Evolutionary conservation across 92 coral and sea anemone species (phyloP).

Genomic region (Diadumene lineata): DNA sequence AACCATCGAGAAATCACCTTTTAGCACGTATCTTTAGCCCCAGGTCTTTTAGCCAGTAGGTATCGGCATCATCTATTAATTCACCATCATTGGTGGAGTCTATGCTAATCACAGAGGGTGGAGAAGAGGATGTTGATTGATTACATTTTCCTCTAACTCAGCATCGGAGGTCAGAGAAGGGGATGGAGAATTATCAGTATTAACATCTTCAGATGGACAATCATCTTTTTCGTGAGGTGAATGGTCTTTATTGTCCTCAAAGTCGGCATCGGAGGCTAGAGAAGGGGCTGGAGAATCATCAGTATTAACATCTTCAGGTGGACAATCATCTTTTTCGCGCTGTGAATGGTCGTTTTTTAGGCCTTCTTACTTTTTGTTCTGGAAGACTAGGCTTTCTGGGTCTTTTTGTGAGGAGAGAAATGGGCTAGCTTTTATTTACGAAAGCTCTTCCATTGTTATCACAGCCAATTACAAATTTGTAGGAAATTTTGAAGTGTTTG

Average conservation of each 20-base stretch:
- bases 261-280: no score
- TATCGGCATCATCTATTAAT: not conserved
- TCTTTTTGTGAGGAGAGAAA: not conserved
- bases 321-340: not conserved
- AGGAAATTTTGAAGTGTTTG: not conserved
- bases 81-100: not conserved
- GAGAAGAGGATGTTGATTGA: no score
- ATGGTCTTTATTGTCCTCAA: no score
- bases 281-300: not conserved
- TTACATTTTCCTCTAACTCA: no score
- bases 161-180: no score
- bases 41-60: conserved; percentile 18
- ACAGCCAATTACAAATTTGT: conserved; percentile 2
- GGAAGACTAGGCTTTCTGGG: not conserved
- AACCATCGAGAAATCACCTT: conserved; percentile 22
- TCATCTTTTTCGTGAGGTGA: no score
- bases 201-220: not conserved
- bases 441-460: conserved; percentile 40
- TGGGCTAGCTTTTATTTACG: conserved; percentile 30
- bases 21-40: conserved; percentile 36
- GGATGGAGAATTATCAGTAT: not conserved
- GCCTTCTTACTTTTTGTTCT: not conserved
- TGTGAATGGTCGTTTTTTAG: not conserved
- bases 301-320: not conserved
- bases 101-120: conserved; percentile 1